Evolutionary conservation across 2,113 vertebrate genomes (phyloP).

Genomic region (Callipepla squamata): DNA sequence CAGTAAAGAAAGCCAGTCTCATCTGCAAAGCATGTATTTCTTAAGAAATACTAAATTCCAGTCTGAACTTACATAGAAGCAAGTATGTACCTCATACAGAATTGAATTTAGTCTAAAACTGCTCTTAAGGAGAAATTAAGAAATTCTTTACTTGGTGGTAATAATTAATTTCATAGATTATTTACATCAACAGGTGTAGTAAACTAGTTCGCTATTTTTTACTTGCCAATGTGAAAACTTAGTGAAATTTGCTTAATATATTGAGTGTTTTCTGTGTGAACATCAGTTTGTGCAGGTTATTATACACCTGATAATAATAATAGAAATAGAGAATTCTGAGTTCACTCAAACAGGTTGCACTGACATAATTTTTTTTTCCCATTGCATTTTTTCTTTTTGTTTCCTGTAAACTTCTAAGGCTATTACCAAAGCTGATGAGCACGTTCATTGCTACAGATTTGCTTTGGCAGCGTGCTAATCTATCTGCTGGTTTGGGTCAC

Average conservation of each 20-base stretch:
- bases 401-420: neutral
- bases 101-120: neutral
- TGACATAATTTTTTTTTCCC: neutral
- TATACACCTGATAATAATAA: neutral
- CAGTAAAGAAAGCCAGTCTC: neutral
- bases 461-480: neutral
- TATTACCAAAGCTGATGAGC: neutral
- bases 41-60: neutral
- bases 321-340: neutral
- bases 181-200: neutral
- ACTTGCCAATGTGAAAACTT: neutral
- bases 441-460: neutral
- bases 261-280: neutral
- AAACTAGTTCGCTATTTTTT: neutral
- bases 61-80: neutral
- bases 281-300: neutral
- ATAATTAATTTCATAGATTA: neutral
- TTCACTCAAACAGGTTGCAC: neutral
- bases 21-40: neutral
- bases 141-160: neutral
- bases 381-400: neutral
- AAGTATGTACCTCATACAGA: neutral
- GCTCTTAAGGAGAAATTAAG: neutral
- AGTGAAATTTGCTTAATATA: neutral
- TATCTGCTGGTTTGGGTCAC: rapidly evolving